Percentiles rank a stretch among this genome's conserved stretches.
Conservation (phyloP, 2,797 vertebrate species). For the Chromis chromis region DNA sequence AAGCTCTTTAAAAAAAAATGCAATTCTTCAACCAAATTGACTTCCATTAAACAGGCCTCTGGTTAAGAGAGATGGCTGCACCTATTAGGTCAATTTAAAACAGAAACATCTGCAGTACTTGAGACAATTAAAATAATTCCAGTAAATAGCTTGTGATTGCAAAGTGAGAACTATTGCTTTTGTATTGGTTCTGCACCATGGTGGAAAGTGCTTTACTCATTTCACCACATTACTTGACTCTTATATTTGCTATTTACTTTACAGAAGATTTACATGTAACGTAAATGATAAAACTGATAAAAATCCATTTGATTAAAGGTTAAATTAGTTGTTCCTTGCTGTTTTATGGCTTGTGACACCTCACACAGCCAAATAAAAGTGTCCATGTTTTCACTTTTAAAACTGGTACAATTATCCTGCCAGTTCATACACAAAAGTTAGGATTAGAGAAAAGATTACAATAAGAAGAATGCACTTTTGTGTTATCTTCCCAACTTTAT, state of each 20-base stretch:
- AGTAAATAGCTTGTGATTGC: not conserved
- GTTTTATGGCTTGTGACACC: too few species aligned
- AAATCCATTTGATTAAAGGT: not conserved
- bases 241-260: not conserved
- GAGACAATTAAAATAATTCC: not conserved
- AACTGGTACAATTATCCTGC: not conserved
- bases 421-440: not conserved
- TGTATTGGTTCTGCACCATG: not conserved
- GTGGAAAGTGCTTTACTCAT: not conserved
- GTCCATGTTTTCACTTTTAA: too few species aligned
- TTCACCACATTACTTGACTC: not conserved
- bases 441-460: not conserved
- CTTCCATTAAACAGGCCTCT: not conserved
- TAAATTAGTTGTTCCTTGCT: not conserved
- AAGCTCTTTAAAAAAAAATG: too few species aligned
- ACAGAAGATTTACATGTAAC: not conserved
- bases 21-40: not conserved
- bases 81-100: not conserved
- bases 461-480: not conserved
- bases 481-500: too few species aligned
- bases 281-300: not conserved
- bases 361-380: too few species aligned
- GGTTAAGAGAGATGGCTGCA: constrained; percentile 10
- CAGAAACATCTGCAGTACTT: constrained; percentile 7
- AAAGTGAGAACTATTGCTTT: not conserved